A percentile compares a stretch with the other conserved stretches of the same genome.
Evolutionary conservation across 2,113 vertebrate species (phyloP).

Genomic region (Hippocampus abdominalis): DNA sequence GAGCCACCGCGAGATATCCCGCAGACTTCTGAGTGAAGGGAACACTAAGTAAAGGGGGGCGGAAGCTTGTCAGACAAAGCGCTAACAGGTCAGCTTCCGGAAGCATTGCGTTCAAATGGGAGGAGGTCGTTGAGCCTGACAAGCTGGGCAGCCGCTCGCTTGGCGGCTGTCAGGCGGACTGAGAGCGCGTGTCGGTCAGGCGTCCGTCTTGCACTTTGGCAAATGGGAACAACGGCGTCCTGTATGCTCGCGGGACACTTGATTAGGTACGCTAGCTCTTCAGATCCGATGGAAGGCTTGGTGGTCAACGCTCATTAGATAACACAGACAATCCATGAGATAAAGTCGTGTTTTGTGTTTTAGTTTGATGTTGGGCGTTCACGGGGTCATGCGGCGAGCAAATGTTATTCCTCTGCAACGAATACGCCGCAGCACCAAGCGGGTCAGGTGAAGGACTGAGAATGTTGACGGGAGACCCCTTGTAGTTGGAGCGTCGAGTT

Average conservation of each 20-base stretch:
- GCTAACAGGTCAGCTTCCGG: constrained; percentile 6
- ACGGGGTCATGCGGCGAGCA: too few relatives aligned
- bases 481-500: neutral
- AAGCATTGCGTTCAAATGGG: constrained; percentile 17
- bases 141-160: constrained; percentile 42
- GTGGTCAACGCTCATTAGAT: neutral
- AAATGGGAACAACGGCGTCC: constrained; percentile 27
- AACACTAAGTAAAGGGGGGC: neutral
- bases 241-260: constrained; percentile 1
- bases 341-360: too few relatives aligned
- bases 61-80: constrained; percentile 4
- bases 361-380: too few relatives aligned
- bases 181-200: constrained; percentile 44
- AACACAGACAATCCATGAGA: too few relatives aligned
- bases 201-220: constrained; percentile 16
- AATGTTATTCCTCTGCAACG: neutral
- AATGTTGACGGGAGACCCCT: neutral
- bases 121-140: constrained; percentile 30
- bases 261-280: neutral
- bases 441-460: neutral
- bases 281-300: neutral
- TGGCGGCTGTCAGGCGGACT: constrained; percentile 38
- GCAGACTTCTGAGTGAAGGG: neutral
- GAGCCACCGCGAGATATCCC: neutral
- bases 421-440: neutral